These are phyloP conservation scores for Coptodon rendalli DNA, from an alignment of 2,113 vertebrate species.

Conservation along the genomic window DNA sequence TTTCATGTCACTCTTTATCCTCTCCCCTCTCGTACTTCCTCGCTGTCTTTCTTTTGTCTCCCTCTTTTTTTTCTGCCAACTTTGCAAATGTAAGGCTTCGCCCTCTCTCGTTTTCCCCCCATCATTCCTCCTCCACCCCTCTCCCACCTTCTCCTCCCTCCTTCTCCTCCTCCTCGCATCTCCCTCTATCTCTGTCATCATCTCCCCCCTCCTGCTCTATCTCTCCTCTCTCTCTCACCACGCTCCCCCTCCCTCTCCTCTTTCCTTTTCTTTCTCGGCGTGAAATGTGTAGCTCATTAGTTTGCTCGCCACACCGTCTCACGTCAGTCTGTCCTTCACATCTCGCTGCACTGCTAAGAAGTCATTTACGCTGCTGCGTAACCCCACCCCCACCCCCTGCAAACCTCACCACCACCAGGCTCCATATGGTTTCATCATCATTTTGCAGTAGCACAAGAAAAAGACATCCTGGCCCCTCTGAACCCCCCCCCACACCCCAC, in stretches of 20 bases:
- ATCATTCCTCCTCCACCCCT: not conserved
- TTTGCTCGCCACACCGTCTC: constrained; percentile 61
- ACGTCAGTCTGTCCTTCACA: constrained; percentile 79
- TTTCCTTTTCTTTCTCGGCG: constrained; percentile 15
- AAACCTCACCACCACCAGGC: constrained; percentile 25
- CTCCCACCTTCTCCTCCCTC: not conserved
- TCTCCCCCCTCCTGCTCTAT: constrained; percentile 1
- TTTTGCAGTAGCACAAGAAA: constrained; percentile 40
- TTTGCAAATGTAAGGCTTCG: constrained; percentile 31
- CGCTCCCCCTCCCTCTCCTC: not conserved
- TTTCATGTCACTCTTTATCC: constrained; percentile 41
- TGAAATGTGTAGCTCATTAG: constrained; percentile 74
- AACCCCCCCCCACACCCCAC: not conserved
- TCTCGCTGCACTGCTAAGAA: constrained; percentile 78
- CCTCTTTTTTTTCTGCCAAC: constrained; percentile 1
- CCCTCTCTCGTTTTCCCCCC: not conserved
- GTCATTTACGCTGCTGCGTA: constrained; percentile 68
- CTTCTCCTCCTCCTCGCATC: not conserved
- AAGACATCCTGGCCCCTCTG: constrained; percentile 5
- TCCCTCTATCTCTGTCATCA: constrained; percentile 26
- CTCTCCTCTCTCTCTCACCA: not conserved
- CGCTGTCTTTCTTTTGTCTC: not conserved
- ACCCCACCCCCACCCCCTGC: not conserved
- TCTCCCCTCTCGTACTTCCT: not conserved
- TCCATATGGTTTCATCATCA: constrained; percentile 75